Evolutionary conservation across 2,888 invertebrate genomes (phyloP), one percentile per base, ranked within the genome.

Genomic region (Agrochola macilenta): DNA sequence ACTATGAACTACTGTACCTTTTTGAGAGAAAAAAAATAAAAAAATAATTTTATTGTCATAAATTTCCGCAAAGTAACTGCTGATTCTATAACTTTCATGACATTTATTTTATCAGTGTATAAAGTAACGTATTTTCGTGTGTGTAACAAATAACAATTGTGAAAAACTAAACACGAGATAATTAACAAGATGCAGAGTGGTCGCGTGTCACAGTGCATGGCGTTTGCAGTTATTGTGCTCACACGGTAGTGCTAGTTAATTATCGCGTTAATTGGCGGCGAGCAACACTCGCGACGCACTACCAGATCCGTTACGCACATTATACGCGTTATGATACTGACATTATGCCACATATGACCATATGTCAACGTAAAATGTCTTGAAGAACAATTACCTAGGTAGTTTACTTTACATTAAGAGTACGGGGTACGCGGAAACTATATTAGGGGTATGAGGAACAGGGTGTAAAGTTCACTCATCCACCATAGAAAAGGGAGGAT

Each of bases 271-370:
- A 82, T 60, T 69, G 17, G 9, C 20, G 65, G n/a, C n/a, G n/a
- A n/a, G n/a, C n/a, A n/a, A 63, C 64, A 72, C 26, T 77, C 39
- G 35, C 39, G 8, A 23, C 52, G 78, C 78, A 57, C n/a, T 54
- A 63, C 80, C 5, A 49, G 63, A 54, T 60, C 70, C 70, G 78
- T 81, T 77, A 69, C 49, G 17, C 64, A 12, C 70, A 69, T 82
- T 54, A 60, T 14, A 54, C 70, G 57, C 61, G 72, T 61, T 70
- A 71, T 78, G 78, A 70, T 82, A 75, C 72, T 69, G 68, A 61
- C 39, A 78, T 78, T 60, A 85, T 14, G 46, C 60, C 68, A 71
- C 20, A 17, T 46, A 58, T 5, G 49, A 39, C 12, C 46, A 66
- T 20, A 52, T n/a, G 49, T 57, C 3, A 58, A 69, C 17, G 66